A percentile compares a stretch with the other conserved stretches of the same genome.
Evolutionary conservation across 2,113 vertebrate species (phyloP).

Genomic region (Nanger granti): DNA sequence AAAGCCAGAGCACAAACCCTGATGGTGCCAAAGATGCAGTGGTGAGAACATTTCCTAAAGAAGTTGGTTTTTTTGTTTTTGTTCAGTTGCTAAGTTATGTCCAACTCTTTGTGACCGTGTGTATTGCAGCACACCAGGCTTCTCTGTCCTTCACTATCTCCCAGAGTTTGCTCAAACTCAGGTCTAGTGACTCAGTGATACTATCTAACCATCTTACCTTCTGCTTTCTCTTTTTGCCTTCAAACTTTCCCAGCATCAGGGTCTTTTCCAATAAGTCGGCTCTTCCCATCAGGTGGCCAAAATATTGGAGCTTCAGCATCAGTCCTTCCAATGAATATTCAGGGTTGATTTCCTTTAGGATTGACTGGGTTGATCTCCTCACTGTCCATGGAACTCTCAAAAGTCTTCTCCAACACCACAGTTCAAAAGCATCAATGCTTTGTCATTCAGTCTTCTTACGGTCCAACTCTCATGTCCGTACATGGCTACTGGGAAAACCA

Average conservation of each 20-base stretch:
- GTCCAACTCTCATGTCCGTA: background rate
- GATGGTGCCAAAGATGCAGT: background rate
- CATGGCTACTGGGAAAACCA: background rate
- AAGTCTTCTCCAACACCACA: background rate
- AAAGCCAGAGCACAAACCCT: no score
- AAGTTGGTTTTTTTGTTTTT: background rate
- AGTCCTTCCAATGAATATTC: background rate
- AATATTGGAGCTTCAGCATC: background rate
- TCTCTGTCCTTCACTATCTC: background rate
- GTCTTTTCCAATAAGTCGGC: background rate
- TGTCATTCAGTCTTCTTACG: background rate
- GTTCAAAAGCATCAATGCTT: background rate
- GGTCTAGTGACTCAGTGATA: background rate
- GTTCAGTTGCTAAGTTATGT: background rate
- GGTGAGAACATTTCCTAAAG: no score
- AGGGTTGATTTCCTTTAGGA: background rate
- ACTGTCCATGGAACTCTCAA: background rate
- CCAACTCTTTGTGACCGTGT: background rate
- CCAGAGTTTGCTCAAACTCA: background rate
- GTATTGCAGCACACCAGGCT: background rate
- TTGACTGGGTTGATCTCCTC: background rate
- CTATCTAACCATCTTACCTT: background rate
- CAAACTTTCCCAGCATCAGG: background rate
- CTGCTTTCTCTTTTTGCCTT: background rate
- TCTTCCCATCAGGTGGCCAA: background rate